Base-by-base conservation (phyloP, 2,797 vertebrate genomes). In the Poliocrania exsul region DNA sequence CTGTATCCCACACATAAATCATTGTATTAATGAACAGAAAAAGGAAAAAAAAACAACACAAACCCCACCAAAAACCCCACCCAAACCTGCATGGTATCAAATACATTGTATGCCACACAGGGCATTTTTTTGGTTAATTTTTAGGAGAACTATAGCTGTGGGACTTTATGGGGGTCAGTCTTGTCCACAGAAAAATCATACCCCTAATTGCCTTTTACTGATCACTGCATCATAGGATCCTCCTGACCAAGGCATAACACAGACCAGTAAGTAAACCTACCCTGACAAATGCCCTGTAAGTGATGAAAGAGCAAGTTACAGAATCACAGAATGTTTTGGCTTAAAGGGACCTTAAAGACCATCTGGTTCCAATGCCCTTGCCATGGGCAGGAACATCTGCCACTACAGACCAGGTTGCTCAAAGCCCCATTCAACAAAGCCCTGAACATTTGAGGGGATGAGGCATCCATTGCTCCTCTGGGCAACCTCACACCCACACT, bases 241-340 rank as follows among this genome's bases (percentile, higher is more conserved):
- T 86, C 54, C 29, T 66, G 54, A 53, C 6, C 54, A 42, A 8
- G 5, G n/a, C 6, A 8, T 21, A 88, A 42, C 16, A 46, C 44
- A 60, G 69, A 61, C 13, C 61, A 83, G 42, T 21, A 49, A 42
- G 53, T 20, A 66, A 90, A 80, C 11, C 60, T 47, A 47, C 4
- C 11, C 69, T 60, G 57, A 17, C 6, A n/a, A 18, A 33, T 5
- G 19, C 23, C 24, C n/a, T 42, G 2, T 44, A 64, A 67, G 31
- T 3, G 11, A 6, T 17, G 46, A 23, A 16, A 35, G 57, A 79
- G 18, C 0, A 0, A 25, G 24, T 46, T 42, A 42, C 16, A 58
- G 38, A 58, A 47, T 16, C 58, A 58, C 29, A 31, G 72, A 47
- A 72, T 2, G 25, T 11, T 24, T 78, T 35, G 46, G 26, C 21